Percentiles rank a stretch among this genome's conserved stretches.
Conservation (phyloP, 2,888 invertebrate species). For the Matsumyia berberina region DNA sequence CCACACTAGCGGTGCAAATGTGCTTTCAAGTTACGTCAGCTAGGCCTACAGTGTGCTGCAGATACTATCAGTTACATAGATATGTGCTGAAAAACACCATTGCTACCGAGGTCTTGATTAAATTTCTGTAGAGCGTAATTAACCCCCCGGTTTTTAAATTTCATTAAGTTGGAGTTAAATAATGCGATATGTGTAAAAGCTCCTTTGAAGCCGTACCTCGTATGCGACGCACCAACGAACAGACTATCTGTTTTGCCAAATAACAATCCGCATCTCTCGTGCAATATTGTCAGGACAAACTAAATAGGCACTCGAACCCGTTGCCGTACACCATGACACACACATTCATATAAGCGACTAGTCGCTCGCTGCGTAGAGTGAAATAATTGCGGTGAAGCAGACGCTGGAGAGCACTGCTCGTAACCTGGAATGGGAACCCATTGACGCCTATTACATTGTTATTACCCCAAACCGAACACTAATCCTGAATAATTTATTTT, state of each 20-base stretch:
- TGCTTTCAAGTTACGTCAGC: slow-evolving; percentile 4
- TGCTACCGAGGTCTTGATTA: slow-evolving; percentile 36
- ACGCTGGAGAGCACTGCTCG: slow-evolving; percentile 29
- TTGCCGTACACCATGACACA: background rate
- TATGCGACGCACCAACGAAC: background rate
- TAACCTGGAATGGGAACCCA: slow-evolving; percentile 37
- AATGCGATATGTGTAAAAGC: slow-evolving; percentile 42
- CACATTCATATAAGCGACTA: background rate
- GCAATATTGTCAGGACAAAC: slow-evolving; percentile 52
- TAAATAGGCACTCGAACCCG: slow-evolving; percentile 30
- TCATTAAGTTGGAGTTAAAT: slow-evolving; percentile 64
- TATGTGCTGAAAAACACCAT: background rate
- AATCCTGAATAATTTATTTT: slow-evolving; percentile 74
- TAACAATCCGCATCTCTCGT: slow-evolving; percentile 38
- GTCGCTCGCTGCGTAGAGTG: slow-evolving; percentile 17
- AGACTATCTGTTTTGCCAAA: slow-evolving; percentile 49
- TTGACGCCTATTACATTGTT: slow-evolving; percentile 67
- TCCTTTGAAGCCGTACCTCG: background rate
- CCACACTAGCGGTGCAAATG: background rate
- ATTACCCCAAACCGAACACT: slow-evolving; percentile 69
- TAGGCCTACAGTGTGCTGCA: background rate
- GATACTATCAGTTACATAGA: slow-evolving; percentile 11
- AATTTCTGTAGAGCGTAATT: slow-evolving; percentile 46
- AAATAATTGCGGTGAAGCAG: slow-evolving; percentile 58
- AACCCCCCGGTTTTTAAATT: slow-evolving; percentile 54